These are phyloP conservation scores for Chroicocephalus ridibundus DNA, from an alignment of 2,113 vertebrate species.

Conservation along the genomic window DNA sequence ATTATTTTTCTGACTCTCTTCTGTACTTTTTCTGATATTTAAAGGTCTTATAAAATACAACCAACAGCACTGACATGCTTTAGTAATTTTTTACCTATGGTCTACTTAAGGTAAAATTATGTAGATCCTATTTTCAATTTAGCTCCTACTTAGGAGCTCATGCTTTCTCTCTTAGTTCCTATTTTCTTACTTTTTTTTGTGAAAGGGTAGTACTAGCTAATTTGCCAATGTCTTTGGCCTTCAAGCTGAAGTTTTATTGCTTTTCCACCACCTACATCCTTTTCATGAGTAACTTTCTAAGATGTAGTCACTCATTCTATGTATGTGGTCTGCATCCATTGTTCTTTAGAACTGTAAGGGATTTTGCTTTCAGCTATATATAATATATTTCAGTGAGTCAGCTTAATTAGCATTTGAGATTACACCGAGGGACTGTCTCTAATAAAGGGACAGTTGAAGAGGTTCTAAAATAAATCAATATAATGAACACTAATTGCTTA, in stretches of 20 bases:
- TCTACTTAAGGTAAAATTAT: background rate
- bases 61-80: background rate
- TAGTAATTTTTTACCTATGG: background rate
- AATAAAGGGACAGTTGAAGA: background rate
- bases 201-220: background rate
- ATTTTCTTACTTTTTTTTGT: background rate
- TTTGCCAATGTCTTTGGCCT: background rate
- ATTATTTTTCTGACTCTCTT: background rate
- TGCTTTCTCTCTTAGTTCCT: background rate
- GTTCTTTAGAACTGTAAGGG: background rate
- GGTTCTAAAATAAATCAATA: constrained; percentile 25
- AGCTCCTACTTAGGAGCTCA: background rate
- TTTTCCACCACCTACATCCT: background rate
- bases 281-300: background rate
- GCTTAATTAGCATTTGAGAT: background rate
- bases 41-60: background rate
- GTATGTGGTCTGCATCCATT: background rate
- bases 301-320: background rate
- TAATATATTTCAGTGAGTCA: background rate
- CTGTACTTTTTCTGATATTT: background rate
- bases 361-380: background rate
- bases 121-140: background rate
- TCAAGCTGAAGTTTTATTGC: background rate
- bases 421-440: background rate
- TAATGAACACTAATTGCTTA: constrained; percentile 18